Evolutionary conservation across 2,797 vertebrate species (phyloP), one percentile per base, ranked within the genome.

Genomic region (Sorex maritimensis): DNA sequence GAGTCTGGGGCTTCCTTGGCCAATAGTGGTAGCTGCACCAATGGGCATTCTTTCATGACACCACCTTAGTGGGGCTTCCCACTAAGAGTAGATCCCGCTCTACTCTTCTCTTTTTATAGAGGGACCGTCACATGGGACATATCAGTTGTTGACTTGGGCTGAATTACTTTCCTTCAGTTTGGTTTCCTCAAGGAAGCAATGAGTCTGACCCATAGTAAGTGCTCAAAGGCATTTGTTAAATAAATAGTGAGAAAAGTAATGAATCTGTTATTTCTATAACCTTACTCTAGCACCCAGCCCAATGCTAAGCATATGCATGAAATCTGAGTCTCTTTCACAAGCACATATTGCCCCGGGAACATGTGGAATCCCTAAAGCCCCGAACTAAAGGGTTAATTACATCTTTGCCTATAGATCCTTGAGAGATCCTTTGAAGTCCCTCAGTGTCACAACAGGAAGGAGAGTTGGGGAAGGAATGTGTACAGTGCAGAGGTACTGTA

Each of bases 91-190:
- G 8, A 8, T 12, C 69, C 38, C 28, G 6, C 30, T 61, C 63
- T 26, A 41, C 24, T 74, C 93, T 58, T 79, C 75, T 85, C 23
- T 55, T 68, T 81, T 89, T 79, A 30, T 11, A 10, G 11, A 9
- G 38, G 78, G n/a, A 68, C 55, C 28, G n/a, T 6, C 38, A 4
- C 17, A 5, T 38, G 63, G 86, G 69, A 86, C n/a, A 26, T 12
- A 78, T 67, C 30, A 9, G n/a, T 46, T 2, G 1, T 9, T 81
- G 69, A 78, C 68, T 34, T 68, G 24, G 28, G 28, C 72, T 21
- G 41, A 87, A 9, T 79, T 78, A 17, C 24, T 92, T 89, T 92
- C 6, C 21, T 24, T 28, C 55, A 90, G 88, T 28, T 30, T 73
- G 5, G 8, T 73, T 38, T 38, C 68, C 65, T 91, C 49, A 85